These are phyloP conservation scores for Tanytarsus gracilentus DNA, from an alignment of 2,888 invertebrate genomes.

Conservation along the genomic window DNA sequence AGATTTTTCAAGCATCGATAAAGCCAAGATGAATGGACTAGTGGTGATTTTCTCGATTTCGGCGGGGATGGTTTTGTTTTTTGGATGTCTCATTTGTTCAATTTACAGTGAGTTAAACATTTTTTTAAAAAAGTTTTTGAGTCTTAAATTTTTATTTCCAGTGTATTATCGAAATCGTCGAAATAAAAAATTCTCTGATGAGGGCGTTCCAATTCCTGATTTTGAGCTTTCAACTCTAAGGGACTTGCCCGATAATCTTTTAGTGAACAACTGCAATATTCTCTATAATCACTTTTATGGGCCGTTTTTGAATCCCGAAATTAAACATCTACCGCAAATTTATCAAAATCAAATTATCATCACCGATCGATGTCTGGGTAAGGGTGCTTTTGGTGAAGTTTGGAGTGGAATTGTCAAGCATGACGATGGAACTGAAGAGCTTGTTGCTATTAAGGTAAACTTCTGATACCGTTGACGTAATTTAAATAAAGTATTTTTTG, in stretches of 20 bases:
- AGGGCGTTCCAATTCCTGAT: slow-evolving; percentile 53
- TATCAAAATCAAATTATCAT: slow-evolving; percentile 76
- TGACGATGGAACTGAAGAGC: slow-evolving; percentile 41
- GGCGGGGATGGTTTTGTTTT: slow-evolving; percentile 50
- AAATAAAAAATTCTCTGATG: slow-evolving; percentile 34
- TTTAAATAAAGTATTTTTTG: not conserved
- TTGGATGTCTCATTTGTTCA: slow-evolving; percentile 37
- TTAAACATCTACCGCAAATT: slow-evolving; percentile 76
- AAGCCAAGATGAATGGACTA: not conserved
- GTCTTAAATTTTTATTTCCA: slow-evolving; percentile 36
- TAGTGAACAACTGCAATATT: slow-evolving; percentile 71
- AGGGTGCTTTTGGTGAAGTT: slow-evolving; percentile 96
- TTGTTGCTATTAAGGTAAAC: slow-evolving; percentile 83
- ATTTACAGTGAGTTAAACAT: slow-evolving; percentile 32
- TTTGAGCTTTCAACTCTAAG: slow-evolving; percentile 78
- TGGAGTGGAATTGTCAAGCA: slow-evolving; percentile 81
- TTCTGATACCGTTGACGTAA: not conserved
- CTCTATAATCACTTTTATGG: slow-evolving; percentile 53
- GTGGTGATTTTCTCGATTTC: not conserved
- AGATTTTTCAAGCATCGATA: slow-evolving; percentile 33
- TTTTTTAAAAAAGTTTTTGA: not conserved
- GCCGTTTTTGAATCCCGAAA: slow-evolving; percentile 63
- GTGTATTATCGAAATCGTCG: slow-evolving; percentile 49
- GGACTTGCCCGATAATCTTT: slow-evolving; percentile 69
- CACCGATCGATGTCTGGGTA: slow-evolving; percentile 74